These are phyloP conservation scores for Drosophila nigricruria DNA, from an alignment of 2,888 invertebrate species.

Conservation along the genomic window DNA sequence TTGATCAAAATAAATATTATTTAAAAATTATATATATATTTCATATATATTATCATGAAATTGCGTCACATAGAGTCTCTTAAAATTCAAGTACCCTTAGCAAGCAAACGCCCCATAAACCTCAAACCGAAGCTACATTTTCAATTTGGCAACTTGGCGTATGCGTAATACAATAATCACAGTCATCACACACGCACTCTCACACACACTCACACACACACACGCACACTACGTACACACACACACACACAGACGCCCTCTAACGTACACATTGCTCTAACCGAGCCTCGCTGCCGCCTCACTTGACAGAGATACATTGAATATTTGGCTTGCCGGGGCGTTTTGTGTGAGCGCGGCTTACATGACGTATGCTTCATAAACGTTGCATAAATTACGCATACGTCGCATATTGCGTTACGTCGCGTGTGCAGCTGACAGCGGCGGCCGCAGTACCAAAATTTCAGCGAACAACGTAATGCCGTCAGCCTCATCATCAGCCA, in stretches of 20 bases:
- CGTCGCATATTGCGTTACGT: slow-evolving; percentile 34
- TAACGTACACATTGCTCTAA: not conserved
- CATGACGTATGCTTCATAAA: slow-evolving; percentile 68
- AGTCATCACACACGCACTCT: slow-evolving; percentile 16
- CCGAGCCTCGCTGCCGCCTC: slow-evolving; percentile 9
- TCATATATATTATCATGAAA: too few relatives aligned
- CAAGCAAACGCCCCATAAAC: not conserved
- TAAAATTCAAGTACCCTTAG: not conserved
- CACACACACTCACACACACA: slow-evolving; percentile 4
- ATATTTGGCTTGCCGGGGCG: slow-evolving; percentile 11
- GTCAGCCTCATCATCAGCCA: not conserved
- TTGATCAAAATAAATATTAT: not conserved
- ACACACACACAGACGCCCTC: not conserved
- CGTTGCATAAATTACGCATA: slow-evolving; percentile 57
- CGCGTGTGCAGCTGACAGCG: slow-evolving; percentile 47
- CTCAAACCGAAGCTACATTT: slow-evolving; percentile 8
- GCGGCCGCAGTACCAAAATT: slow-evolving; percentile 11
- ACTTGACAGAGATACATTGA: slow-evolving; percentile 49
- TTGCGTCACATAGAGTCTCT: not conserved
- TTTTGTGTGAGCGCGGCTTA: slow-evolving; percentile 34
- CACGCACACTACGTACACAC: not conserved
- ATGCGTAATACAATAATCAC: slow-evolving; percentile 64
- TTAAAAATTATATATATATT: too few relatives aligned
- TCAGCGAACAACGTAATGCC: slow-evolving; percentile 17
- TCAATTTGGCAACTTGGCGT: slow-evolving; percentile 54